A percentile compares a stretch with the other conserved stretches of the same genome.
Conservation (phyloP, 2,888 invertebrate genomes). For the Macrosiphum euphorbiae region DNA sequence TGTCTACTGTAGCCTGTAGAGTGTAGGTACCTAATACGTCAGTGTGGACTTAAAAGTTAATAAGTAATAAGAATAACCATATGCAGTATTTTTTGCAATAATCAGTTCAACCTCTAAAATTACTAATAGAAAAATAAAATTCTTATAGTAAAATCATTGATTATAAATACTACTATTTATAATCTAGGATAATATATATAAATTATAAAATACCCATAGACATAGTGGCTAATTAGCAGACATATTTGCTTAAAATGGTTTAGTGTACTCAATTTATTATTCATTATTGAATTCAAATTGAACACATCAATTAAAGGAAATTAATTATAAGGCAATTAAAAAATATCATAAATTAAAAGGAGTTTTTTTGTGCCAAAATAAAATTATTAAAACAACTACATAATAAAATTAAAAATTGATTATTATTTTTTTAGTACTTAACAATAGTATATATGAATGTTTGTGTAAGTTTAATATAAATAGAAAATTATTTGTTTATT, state of each 20-base stretch:
- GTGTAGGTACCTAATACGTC: background rate
- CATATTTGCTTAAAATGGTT: too few species aligned
- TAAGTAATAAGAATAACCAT: background rate
- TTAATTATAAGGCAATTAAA: background rate
- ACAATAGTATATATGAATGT: slow-evolving; percentile 33
- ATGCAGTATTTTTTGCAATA: background rate
- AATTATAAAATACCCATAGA: background rate
- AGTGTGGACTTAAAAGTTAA: background rate
- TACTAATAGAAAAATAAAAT: background rate
- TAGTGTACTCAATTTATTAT: background rate
- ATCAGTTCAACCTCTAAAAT: background rate
- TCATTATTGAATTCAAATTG: background rate
- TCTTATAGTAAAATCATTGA: too few species aligned
- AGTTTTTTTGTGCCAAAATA: background rate
- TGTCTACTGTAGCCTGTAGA: background rate
- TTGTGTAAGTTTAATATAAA: slow-evolving; percentile 49
- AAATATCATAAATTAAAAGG: background rate
- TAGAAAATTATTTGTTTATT: slow-evolving; percentile 42
- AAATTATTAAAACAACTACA: slow-evolving; percentile 13
- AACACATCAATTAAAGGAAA: background rate
- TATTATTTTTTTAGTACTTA: slow-evolving; percentile 57
- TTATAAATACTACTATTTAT: too few species aligned
- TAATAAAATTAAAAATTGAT: slow-evolving; percentile 18
- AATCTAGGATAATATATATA: background rate
- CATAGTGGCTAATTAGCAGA: background rate